Conservation (phyloP, 2,113 vertebrate genomes). For the Alexandromys fortis region DNA sequence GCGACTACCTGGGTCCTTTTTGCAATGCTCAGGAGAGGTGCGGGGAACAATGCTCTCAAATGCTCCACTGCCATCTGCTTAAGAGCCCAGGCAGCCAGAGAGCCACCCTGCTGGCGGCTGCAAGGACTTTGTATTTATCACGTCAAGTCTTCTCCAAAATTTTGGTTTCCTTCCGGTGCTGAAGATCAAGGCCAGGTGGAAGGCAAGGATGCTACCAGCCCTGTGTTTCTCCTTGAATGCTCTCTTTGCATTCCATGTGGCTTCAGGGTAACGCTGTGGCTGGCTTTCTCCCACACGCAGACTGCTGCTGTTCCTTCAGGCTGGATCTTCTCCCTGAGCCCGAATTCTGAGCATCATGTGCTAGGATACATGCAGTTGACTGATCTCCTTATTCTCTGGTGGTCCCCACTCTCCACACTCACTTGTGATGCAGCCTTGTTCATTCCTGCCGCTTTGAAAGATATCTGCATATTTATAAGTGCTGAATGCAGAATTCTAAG, state of each 20-base stretch:
- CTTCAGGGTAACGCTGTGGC: neutral
- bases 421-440: neutral
- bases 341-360: neutral
- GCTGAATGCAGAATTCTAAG: neutral
- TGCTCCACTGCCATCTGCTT: neutral
- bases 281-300: neutral
- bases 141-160: neutral
- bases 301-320: neutral
- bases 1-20: neutral
- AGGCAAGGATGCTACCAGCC: neutral
- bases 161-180: neutral
- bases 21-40: accelerated
- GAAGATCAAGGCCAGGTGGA: neutral
- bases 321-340: neutral
- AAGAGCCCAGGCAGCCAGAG: neutral
- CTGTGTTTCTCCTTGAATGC: neutral
- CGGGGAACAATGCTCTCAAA: neutral
- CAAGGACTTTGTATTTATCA: too few species aligned
- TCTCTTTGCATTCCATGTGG: neutral
- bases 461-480: neutral
- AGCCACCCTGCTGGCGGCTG: neutral
- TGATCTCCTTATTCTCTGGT: neutral
- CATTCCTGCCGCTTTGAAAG: neutral
- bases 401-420: neutral
- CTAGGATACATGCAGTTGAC: neutral